These are phyloP conservation scores for Anguilla japonica DNA, from an alignment of 2,113 vertebrate species.

Conservation along the genomic window DNA sequence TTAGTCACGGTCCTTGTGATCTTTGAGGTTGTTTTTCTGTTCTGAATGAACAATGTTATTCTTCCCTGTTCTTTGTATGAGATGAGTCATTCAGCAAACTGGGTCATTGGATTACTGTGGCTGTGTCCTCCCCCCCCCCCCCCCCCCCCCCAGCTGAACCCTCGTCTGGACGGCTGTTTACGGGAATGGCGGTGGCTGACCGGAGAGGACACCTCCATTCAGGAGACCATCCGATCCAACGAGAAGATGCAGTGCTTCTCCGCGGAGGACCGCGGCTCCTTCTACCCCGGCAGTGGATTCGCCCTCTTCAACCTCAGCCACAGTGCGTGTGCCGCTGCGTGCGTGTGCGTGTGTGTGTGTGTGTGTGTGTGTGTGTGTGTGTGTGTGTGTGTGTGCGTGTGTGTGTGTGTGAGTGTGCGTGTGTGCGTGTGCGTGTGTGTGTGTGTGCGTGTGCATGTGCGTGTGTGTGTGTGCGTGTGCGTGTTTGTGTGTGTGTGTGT, in stretches of 20 bases:
- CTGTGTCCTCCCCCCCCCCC: background rate
- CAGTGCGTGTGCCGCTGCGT: conserved; percentile 59
- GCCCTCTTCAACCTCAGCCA: conserved; percentile 83
- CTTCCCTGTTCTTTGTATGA: background rate
- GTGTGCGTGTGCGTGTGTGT: background rate
- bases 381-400: background rate
- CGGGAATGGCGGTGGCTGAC: conserved; percentile 90
- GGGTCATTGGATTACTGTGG: background rate
- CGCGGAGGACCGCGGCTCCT: conserved; percentile 76
- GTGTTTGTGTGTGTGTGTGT: conserved; percentile 53
- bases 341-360: background rate
- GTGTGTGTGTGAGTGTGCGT: background rate
- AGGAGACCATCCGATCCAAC: conserved; percentile 81
- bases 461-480: no score
- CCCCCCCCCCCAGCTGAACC: conserved; percentile 78
- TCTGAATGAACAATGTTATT: no score
- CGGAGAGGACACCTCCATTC: conserved; percentile 84
- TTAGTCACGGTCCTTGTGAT: no score
- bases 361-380: conserved; percentile 54
- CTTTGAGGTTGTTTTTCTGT: no score
- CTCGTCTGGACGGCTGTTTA: conserved; percentile 91
- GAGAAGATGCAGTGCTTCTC: conserved; percentile 92
- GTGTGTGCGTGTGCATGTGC: conserved; percentile 23
- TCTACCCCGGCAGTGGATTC: conserved; percentile 83
- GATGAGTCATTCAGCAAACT: background rate